Evolutionary conservation across 2,888 invertebrate genomes (phyloP), one percentile per base, ranked within the genome.

Genomic region (Thecophora atra): DNA sequence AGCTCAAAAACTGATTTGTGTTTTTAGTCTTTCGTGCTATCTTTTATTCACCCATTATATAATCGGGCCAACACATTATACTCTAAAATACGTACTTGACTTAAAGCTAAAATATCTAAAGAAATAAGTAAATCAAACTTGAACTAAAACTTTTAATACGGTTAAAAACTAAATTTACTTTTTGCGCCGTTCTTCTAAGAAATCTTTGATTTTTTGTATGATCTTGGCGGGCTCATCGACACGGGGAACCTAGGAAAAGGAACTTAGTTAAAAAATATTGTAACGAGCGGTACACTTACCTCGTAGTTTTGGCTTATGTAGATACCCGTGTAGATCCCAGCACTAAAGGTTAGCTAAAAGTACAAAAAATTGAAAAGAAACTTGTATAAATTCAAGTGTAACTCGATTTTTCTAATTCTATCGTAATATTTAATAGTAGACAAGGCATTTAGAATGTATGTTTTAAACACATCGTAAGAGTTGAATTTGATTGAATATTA

Each of bases 211-310:
- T 85, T 91, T 92, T 76, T 92, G 91, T 81, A 91, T 87, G 79
- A 96, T 82, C 78, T 91, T 91, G 74, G 88, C 86, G 4, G 96
- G 97, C 78, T 96, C 93, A 86, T 96, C 95, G 6, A 96, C 93
- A 83, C 92, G 91, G 8, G 95, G 95, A 76, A 96, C 89, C 95
- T 96, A 87, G 72, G 88, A 87, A 76, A 60, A 71, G 58, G 73
- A 66, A 52, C 13, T 47, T 15, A 47, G 13, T 47, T 1, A 2
- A 47, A 47, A 47, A 47, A 17, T 47, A 8, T 17, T n/a, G 64
- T 26, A 37, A 42, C n/a, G 26, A 54, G 26, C 51, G 19, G 13
- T 17, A 24, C 28, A 24, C 69, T 73, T 75, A 78, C 92, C 87
- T 93, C 89, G 87, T 92, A 93, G 84, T 93, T 93, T 86, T 93